Evolutionary conservation across 2,888 invertebrate species (phyloP), one percentile per base, ranked within the genome.

Genomic region (Pollenia labialis): DNA sequence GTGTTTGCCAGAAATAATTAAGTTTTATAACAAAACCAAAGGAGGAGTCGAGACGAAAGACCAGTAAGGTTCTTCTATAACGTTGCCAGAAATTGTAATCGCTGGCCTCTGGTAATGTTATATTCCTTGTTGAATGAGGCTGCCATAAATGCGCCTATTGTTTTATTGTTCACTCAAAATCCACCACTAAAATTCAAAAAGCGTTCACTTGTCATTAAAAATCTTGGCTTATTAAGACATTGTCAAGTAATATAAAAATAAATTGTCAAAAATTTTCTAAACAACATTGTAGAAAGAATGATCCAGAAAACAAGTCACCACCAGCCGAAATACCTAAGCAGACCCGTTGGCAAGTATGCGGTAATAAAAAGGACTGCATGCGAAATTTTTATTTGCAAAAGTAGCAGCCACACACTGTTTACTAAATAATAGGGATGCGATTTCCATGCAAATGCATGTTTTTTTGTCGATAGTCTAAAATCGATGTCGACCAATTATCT

Each of bases 221-320:
- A 23, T 2, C 1, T 23, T 23, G 23, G 18, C 18, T 18, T 18
- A 18, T 18, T 18, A 40, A 52, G 32, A 68, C 56, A 50, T 48
- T 79, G 58, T 32, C 77, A 79, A 68, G 44, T 42, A 66, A 79
- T 68, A 54, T 79, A 50, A 79, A 79, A 79, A 58, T 52, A 68
- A 79, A 68, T 68, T 68, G 71, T 32, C 14, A 56, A 68, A 79
- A 75, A 44, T 58, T 75, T 40, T 32, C 50, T 56, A 56, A 62
- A 62, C 62, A 69, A 66, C 48, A 69, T 56, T 58, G 66, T 56
- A 23, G 56, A 48, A 66, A 66, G 46, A 40, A 80, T 58, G 80
- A 71, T 32, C 58, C 46, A 40, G 60, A 71, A 48, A 69, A 32
- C 50, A 44, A n/a, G n/a, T n/a, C n/a, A n/a, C 66, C 66, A 23